phyloP scores from a whole-genome alignment of 2,888 invertebrate genomes.

The Harmothoe impar region DNA sequence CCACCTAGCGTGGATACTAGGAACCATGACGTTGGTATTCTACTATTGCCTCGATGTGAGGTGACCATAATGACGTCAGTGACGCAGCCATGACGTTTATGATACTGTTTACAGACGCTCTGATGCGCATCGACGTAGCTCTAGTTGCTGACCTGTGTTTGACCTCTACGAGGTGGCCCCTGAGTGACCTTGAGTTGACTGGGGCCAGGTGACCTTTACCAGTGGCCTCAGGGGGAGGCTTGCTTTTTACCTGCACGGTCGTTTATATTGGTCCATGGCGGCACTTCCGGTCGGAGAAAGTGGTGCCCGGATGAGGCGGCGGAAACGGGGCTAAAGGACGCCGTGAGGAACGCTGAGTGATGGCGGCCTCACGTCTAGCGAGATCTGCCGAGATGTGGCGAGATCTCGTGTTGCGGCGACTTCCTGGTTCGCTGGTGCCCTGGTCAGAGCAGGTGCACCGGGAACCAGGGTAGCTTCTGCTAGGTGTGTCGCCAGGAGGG shows the following conservation, averaged over 20 bases:
- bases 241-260: slow-evolving; percentile 41
- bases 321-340: slow-evolving; percentile 53
- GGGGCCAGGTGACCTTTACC: no score
- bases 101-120: slow-evolving; percentile 14
- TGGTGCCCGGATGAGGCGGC: slow-evolving; percentile 35
- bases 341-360: slow-evolving; percentile 45
- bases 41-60: slow-evolving; percentile 21
- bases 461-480: background rate
- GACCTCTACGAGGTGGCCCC: background rate
- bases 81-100: background rate
- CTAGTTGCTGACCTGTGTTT: slow-evolving; percentile 15
- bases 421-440: no score
- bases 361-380: slow-evolving; percentile 15
- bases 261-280: slow-evolving; percentile 50
- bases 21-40: background rate
- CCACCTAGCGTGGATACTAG: background rate
- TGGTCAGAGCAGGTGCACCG: no score
- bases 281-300: slow-evolving; percentile 58
- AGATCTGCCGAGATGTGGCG: slow-evolving; percentile 27
- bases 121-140: background rate
- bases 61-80: slow-evolving; percentile 37
- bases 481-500: background rate
- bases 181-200: background rate
- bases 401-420: background rate
- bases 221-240: background rate